These are phyloP conservation scores for Lynx canadensis DNA, from an alignment of 2,113 vertebrate genomes.

Conservation along the genomic window DNA sequence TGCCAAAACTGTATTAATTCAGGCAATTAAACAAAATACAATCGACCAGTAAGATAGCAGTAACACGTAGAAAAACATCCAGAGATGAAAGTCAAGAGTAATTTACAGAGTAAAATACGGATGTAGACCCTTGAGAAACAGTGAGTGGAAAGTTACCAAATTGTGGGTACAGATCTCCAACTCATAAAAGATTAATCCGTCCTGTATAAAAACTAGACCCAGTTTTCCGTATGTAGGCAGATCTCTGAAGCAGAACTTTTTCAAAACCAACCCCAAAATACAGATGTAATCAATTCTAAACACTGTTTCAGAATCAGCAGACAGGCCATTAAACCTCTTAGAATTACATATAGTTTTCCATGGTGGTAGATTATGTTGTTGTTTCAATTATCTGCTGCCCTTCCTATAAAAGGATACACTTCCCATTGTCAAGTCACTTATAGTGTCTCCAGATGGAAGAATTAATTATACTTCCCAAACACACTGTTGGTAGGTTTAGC, in stretches of 20 bases:
- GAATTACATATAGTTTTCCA: slow-evolving; percentile 50
- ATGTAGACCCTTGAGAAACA: neutral
- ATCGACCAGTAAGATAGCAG: neutral
- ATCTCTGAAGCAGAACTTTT: slow-evolving; percentile 59
- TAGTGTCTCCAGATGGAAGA: neutral
- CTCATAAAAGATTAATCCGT: slow-evolving; percentile 52
- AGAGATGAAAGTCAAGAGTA: neutral
- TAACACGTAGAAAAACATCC: slow-evolving; percentile 23
- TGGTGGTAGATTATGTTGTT: neutral
- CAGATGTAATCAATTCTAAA: slow-evolving; percentile 62
- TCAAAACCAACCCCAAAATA: slow-evolving; percentile 40
- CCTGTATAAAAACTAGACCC: neutral
- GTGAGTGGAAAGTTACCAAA: slow-evolving; percentile 57
- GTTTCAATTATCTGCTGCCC: neutral
- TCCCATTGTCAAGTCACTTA: neutral
- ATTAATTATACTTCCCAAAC: neutral
- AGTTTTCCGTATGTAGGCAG: slow-evolving; percentile 13
- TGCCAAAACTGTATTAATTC: neutral
- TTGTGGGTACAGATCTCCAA: neutral
- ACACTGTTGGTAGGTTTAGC: neutral
- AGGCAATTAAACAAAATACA: slow-evolving; percentile 36
- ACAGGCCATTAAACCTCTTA: neutral
- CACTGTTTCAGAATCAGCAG: neutral
- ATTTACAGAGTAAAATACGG: neutral
- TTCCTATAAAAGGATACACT: neutral